These are phyloP conservation scores for Drosophila asahinai DNA, from an alignment of 1,140 invertebrate species.

Conservation along the genomic window DNA sequence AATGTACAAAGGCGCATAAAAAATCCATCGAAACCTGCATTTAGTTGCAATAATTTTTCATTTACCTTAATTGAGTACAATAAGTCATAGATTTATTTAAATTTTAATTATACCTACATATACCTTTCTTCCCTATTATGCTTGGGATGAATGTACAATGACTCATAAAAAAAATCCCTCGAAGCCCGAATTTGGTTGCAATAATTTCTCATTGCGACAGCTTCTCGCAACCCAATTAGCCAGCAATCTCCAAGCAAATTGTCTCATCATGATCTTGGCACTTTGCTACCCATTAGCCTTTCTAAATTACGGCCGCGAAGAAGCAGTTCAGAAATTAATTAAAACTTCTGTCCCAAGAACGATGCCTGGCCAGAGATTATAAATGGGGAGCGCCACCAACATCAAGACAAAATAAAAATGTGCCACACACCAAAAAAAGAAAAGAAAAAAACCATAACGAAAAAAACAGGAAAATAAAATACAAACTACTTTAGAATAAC, in stretches of 20 bases:
- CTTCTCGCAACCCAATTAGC: slow-evolving; percentile 17
- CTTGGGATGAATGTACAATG: too few relatives aligned
- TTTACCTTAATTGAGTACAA: too few relatives aligned
- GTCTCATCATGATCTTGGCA: slow-evolving; percentile 59
- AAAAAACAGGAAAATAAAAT: slow-evolving; percentile 24
- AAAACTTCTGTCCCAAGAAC: slow-evolving; percentile 58
- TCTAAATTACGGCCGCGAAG: slow-evolving; percentile 32
- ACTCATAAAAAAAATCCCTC: too few relatives aligned
- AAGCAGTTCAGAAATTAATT: slow-evolving; percentile 62
- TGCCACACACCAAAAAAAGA: slow-evolving; percentile 46
- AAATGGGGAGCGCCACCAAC: slow-evolving; percentile 28
- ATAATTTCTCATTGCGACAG: neutral
- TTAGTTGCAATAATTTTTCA: too few relatives aligned
- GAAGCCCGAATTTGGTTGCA: slow-evolving; percentile 1
- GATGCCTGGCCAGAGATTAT: slow-evolving; percentile 53
- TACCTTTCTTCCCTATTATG: too few relatives aligned
- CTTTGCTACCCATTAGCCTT: slow-evolving; percentile 53
- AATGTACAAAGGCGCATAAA: too few relatives aligned
- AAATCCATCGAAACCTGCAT: too few relatives aligned
- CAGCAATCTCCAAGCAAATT: slow-evolving; percentile 22
- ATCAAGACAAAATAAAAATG: slow-evolving; percentile 14
- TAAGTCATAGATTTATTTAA: too few relatives aligned
- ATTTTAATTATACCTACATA: too few relatives aligned
- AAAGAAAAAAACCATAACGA: neutral
- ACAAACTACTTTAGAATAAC: slow-evolving; percentile 66